Base-by-base conservation (phyloP, 2,888 invertebrate genomes). In the Marasmarcha lunaedactyla region DNA sequence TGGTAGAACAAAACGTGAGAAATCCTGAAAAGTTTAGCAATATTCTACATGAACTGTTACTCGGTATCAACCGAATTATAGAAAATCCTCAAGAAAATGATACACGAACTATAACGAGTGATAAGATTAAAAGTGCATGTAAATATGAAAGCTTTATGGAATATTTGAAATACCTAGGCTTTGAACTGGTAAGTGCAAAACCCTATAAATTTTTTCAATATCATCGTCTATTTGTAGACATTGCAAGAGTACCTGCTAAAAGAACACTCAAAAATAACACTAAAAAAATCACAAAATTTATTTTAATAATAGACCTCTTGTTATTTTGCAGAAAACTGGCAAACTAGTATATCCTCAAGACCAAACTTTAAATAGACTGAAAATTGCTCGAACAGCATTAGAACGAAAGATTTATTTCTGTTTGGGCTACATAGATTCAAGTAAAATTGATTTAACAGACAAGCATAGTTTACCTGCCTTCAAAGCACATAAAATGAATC, bases 161-260 rank as follows among this genome's bases (percentile, higher is more conserved):
- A 30, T 83, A 79, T 42, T 54, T 83, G n/a, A 66, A 63, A 54
- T 76, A 77, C 42, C 54, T 79, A 27, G 78, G 78, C n/a, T 81
- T 77, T 48, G 49, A 51, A 43, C 33, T 46, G 57, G 81, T 83
- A 60, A 63, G 69, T 20, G 20, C n/a, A n/a, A n/a, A n/a, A n/a
- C n/a, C n/a, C n/a, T n/a, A n/a, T n/a, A n/a, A n/a, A n/a, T n/a
- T n/a, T n/a, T n/a, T n/a, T n/a, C n/a, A 57, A 12, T 7, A 14
- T 36, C 33, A 33, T 30, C 13, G n/a, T n/a, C n/a, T n/a, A n/a
- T n/a, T n/a, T n/a, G n/a, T n/a, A n/a, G n/a, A n/a, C n/a, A n/a
- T n/a, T n/a, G n/a, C n/a, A n/a, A n/a, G n/a, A n/a, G n/a, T n/a
- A n/a, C n/a, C n/a, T n/a, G n/a, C n/a, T n/a, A n/a, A n/a, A n/a